Evolutionary conservation across 2,113 vertebrate species (phyloP).

Genomic region (Bostrychus sinensis): DNA sequence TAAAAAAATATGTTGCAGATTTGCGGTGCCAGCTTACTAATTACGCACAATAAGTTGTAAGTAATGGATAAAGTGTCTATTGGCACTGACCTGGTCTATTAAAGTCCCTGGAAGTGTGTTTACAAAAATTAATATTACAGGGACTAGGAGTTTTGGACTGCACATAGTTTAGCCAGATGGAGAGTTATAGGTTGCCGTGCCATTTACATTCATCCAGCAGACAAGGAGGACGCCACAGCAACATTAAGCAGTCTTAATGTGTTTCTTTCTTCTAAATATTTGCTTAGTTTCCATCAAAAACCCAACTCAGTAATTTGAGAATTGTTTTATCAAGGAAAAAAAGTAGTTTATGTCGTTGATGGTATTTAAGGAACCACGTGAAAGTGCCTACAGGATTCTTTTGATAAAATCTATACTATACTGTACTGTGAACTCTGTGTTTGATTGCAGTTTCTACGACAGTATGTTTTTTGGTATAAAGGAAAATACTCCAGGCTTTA

Average conservation of each 20-base stretch:
- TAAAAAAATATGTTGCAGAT: slow-evolving; percentile 12
- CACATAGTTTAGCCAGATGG: not conserved
- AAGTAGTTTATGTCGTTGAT: too few relatives aligned
- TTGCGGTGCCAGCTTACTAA: not conserved
- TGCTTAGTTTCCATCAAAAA: too few relatives aligned
- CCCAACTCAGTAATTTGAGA: too few relatives aligned
- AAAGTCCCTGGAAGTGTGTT: slow-evolving; percentile 11
- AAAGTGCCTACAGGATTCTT: too few relatives aligned
- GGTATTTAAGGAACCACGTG: too few relatives aligned
- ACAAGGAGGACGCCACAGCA: not conserved
- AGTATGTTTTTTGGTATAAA: too few relatives aligned
- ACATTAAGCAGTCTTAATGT: not conserved
- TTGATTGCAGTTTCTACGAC: too few relatives aligned
- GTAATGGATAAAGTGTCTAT: slow-evolving; percentile 21
- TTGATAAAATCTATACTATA: too few relatives aligned
- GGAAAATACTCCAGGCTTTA: too few relatives aligned
- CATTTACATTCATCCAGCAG: slow-evolving; percentile 1
- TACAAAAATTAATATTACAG: slow-evolving; percentile 24
- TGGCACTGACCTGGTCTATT: slow-evolving; percentile 1
- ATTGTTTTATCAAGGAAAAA: too few relatives aligned
- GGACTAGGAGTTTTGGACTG: not conserved
- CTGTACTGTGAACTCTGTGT: too few relatives aligned
- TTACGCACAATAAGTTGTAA: slow-evolving; percentile 7
- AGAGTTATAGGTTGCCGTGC: not conserved
- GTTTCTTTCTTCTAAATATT: too few relatives aligned